Evolutionary conservation across 2,113 vertebrate species (phyloP), one percentile per base, ranked within the genome.

Genomic region (Equus przewalskii): DNA sequence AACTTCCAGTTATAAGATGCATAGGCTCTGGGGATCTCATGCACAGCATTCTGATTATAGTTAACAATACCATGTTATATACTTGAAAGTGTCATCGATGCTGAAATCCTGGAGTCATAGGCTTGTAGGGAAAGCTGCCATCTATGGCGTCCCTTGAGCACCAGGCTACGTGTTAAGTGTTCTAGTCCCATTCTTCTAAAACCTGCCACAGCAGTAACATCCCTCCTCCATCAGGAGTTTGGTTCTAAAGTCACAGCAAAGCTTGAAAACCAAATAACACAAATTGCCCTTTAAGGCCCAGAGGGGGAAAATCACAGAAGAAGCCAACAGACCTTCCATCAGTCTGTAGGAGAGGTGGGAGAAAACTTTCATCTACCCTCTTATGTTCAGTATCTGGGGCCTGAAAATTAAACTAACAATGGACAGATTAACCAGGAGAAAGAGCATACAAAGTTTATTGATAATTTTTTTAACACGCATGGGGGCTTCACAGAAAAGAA

Each of bases 181-280:
- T 49, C 76, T n/a, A 5, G 1, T 18, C 30, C 54, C 87, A 65
- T 14, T 54, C 51, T 15, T 54, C 76, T 36, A 33, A 56, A 69
- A 12, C 5, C 1, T 56, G 11, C 24, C 10, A 0, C 19, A 54
- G 30, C 46, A 26, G 2, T 44, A 26, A 33, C 14, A 10, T 51
- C 24, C 62, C 30, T 51, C 41, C 36, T 33, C 18, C n/a, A 3
- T 28, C 5, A 8, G 24, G 13, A 76, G n/a, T 76, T 56, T 54
- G n/a, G 26, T 75, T 41, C 81, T 44, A 51, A 76, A 62, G n/a
- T 54, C 51, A 3, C 6, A 51, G 26, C n/a, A n/a, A 84, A 14
- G 14, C 18, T 16, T 12, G 56, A 92, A 33, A 87, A 36, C 56
- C n/a, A 54, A 56, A 14, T 18, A 21, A 4, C 28, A 36, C 44